These are phyloP conservation scores for Augiades crinisus DNA, from an alignment of 2,888 invertebrate genomes.

Conservation along the genomic window DNA sequence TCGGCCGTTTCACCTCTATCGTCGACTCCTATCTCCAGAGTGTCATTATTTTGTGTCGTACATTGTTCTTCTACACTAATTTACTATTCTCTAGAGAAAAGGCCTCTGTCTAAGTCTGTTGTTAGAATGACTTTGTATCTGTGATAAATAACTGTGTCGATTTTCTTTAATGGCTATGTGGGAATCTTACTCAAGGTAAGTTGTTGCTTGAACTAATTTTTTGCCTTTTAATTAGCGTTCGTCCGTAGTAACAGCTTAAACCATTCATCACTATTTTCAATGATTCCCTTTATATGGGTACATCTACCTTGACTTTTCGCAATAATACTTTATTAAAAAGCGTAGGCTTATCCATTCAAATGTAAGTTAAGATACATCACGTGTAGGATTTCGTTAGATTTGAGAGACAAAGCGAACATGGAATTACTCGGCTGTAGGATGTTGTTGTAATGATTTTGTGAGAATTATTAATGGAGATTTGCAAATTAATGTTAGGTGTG, in stretches of 20 bases:
- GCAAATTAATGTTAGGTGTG: slow-evolving; percentile 19
- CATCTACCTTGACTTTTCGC: slow-evolving; percentile 8
- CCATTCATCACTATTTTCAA: background rate
- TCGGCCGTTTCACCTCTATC: too few species aligned
- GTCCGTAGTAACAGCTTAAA: background rate
- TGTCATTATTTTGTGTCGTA: too few species aligned
- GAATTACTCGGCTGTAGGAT: slow-evolving; percentile 23
- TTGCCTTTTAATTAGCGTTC: background rate
- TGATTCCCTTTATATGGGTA: background rate
- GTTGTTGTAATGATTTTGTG: slow-evolving; percentile 20
- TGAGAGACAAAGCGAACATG: slow-evolving; percentile 17
- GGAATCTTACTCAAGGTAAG: too few species aligned
- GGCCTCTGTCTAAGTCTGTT: too few species aligned
- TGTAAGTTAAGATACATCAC: slow-evolving; percentile 1
- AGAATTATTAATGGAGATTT: slow-evolving; percentile 21
- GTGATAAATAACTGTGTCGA: too few species aligned
- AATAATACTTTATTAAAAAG: slow-evolving; percentile 6
- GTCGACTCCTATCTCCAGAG: too few species aligned
- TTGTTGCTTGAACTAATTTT: too few species aligned
- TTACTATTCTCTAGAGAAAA: too few species aligned
- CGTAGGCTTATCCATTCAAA: slow-evolving; percentile 13
- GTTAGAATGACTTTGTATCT: too few species aligned
- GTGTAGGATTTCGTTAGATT: slow-evolving; percentile 19
- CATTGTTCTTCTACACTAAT: too few species aligned
- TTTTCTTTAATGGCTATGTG: too few species aligned